Evolutionary conservation across 2,113 vertebrate genomes (phyloP).

Genomic region (Marmota flaviventris): DNA sequence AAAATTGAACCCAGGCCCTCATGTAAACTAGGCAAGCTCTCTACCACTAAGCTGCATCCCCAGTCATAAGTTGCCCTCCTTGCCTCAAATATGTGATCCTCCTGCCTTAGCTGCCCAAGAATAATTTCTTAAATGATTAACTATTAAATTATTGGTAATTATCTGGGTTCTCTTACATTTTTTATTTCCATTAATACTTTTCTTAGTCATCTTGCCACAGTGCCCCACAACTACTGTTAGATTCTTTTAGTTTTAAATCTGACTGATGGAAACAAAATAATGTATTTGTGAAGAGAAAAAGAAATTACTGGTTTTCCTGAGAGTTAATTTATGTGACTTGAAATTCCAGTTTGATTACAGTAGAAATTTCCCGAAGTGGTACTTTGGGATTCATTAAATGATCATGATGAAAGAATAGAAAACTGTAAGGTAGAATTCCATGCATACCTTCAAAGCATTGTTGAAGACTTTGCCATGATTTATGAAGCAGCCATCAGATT

Average conservation of each 20-base stretch:
- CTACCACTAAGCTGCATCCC: neutral
- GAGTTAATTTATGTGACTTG: neutral
- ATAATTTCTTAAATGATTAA: neutral
- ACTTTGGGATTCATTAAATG: neutral
- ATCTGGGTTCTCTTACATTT: neutral
- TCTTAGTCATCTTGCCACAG: neutral
- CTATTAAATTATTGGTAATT: neutral
- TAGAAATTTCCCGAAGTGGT: neutral
- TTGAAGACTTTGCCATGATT: conserved; percentile 89
- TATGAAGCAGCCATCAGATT: conserved; percentile 88
- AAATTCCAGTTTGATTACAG: neutral
- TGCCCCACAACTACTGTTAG: neutral
- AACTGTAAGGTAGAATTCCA: neutral
- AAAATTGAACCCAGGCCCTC: too few relatives aligned
- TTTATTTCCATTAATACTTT: neutral
- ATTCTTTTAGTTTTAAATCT: neutral
- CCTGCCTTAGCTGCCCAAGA: neutral
- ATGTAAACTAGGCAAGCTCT: too few relatives aligned
- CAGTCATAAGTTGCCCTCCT: neutral
- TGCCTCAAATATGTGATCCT: neutral
- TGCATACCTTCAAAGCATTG: conserved; percentile 91
- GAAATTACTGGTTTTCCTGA: neutral
- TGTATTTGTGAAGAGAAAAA: neutral
- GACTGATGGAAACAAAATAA: neutral
- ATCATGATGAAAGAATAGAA: neutral